Evolutionary conservation across 2,888 invertebrate species (phyloP).

Genomic region (Orchesellides sinensis): DNA sequence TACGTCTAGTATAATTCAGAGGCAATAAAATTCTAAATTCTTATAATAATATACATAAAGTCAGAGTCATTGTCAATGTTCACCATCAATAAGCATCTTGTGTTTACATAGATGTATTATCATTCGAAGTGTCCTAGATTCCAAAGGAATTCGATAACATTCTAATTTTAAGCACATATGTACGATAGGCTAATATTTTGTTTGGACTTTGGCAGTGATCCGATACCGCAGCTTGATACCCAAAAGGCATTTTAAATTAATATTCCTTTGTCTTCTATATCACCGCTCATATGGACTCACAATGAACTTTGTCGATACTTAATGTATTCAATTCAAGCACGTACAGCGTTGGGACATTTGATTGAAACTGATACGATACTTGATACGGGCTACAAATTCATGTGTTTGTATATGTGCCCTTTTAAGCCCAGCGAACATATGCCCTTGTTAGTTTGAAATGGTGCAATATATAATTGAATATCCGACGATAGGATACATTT

Average conservation of each 20-base stretch:
- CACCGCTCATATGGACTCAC: not conserved
- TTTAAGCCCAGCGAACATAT: not conserved
- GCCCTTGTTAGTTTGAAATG: too few relatives aligned
- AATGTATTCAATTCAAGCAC: not conserved
- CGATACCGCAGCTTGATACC: not conserved
- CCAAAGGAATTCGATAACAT: not conserved
- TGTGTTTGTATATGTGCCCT: too few relatives aligned
- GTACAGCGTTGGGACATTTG: not conserved
- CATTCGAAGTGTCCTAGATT: constrained; percentile 28
- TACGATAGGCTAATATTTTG: not conserved
- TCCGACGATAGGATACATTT: too few relatives aligned
- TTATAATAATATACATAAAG: too few relatives aligned
- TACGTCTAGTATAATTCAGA: not conserved
- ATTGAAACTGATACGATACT: not conserved
- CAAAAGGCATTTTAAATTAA: constrained; percentile 28
- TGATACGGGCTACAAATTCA: not conserved
- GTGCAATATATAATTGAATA: too few relatives aligned
- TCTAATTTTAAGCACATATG: not conserved
- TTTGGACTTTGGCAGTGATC: constrained; percentile 5
- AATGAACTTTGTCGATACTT: not conserved
- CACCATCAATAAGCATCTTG: too few relatives aligned
- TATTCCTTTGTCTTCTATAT: constrained; percentile 25
- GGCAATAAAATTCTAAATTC: not conserved
- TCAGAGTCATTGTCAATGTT: too few relatives aligned
- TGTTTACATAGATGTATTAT: too few relatives aligned